These are phyloP conservation scores for Helicolenus hilgendorfi DNA, from an alignment of 2,797 vertebrate genomes.

Conservation along the genomic window DNA sequence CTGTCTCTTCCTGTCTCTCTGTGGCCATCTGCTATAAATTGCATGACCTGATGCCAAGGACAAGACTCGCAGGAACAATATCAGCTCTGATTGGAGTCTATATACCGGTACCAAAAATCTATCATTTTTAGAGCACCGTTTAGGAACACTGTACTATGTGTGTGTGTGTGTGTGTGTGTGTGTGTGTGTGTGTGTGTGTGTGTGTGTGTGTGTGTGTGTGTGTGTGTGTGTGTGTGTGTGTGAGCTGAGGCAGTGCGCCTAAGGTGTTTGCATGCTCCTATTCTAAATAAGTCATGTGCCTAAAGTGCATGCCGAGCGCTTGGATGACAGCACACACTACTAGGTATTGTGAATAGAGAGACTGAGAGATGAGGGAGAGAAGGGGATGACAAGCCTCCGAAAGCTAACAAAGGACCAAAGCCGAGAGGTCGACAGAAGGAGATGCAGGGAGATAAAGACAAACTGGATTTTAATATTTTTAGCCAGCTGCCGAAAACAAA, in stretches of 20 bases:
- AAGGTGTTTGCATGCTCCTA: conserved; percentile 12
- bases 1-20: conserved; percentile 54
- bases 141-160: background rate
- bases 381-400: background rate
- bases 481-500: conserved; percentile 26
- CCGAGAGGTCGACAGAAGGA: conserved; percentile 10
- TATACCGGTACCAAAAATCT: background rate
- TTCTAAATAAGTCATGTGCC: conserved; percentile 45
- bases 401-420: conserved; percentile 19
- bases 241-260: background rate
- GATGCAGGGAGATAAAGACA: background rate
- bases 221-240: background rate
- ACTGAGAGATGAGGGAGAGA: conserved; percentile 9
- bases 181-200: too few species aligned
- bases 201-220: too few species aligned
- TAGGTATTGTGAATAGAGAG: conserved; percentile 3
- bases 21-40: conserved; percentile 71
- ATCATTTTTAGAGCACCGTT: conserved; percentile 35
- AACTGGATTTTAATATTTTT: conserved; percentile 38
- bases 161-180: too few species aligned
- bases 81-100: conserved; percentile 25
- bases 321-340: conserved; percentile 1
- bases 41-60: conserved; percentile 68
- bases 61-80: conserved; percentile 52
- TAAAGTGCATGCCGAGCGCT: conserved; percentile 25